Conservation (phyloP, 2,888 invertebrate genomes). For the Rotaria magnacalcarata region DNA sequence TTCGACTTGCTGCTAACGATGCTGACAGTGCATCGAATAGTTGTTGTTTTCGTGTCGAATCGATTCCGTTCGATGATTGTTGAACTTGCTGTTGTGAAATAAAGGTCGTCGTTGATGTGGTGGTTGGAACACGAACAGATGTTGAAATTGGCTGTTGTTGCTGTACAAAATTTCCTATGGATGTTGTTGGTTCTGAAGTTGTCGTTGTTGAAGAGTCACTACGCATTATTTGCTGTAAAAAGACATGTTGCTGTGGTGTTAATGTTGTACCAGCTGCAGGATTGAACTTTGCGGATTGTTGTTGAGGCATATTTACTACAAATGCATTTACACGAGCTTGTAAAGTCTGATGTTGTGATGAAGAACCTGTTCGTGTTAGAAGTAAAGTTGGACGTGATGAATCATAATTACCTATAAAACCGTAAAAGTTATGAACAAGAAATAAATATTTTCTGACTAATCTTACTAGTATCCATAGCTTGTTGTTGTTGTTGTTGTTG, state of each 20-base stretch:
- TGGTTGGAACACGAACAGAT: conserved; percentile 19
- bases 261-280: neutral
- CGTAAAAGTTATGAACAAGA: no score
- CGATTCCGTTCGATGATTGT: neutral
- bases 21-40: neutral
- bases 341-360: neutral
- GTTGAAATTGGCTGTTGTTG: neutral
- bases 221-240: conserved; percentile 17
- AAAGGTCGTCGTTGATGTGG: neutral
- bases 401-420: neutral
- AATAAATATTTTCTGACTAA: no score
- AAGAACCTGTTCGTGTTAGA: neutral
- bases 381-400: conserved; percentile 9
- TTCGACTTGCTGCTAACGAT: conserved; percentile 17
- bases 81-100: conserved; percentile 6
- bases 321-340: conserved; percentile 19
- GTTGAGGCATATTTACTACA: conserved; percentile 13
- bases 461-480: neutral
- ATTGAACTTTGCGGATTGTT: neutral
- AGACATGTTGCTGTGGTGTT: conserved; percentile 2
- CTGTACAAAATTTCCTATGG: conserved; percentile 10
- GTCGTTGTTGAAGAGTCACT: neutral
- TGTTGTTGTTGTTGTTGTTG: conserved; percentile 14
- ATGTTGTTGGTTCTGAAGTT: neutral
- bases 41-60: neutral